Percentiles rank a stretch among this genome's conserved stretches.
Evolutionary conservation across 2,113 vertebrate genomes (phyloP).

Genomic region (Leptodactylus fuscus): DNA sequence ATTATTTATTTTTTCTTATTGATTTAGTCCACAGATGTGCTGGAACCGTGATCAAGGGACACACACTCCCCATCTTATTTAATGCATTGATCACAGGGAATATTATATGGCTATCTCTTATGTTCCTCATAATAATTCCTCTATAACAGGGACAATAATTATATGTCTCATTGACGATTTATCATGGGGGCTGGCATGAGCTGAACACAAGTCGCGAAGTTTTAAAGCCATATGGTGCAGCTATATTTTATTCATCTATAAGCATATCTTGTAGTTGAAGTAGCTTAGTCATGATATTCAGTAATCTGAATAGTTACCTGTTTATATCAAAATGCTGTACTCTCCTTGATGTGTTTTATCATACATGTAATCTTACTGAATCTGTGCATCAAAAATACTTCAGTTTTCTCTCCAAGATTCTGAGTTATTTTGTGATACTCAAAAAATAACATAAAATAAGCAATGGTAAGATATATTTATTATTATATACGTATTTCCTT

Average conservation of each 20-base stretch:
- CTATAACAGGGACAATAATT: conserved; percentile 53
- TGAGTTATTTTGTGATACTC: not conserved
- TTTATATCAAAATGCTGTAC: not conserved
- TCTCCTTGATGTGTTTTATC: not conserved
- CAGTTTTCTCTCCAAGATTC: not conserved
- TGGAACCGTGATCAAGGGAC: conserved; percentile 31
- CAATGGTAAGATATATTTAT: too few species aligned
- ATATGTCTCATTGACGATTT: conserved; percentile 51
- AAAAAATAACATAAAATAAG: too few species aligned
- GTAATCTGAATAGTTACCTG: not conserved
- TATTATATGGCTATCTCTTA: conserved; percentile 57
- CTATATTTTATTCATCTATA: conserved; percentile 29
- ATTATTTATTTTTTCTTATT: conserved; percentile 53
- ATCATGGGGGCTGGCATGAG: conserved; percentile 13
- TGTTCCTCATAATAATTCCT: conserved; percentile 59
- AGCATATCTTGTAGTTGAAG: not conserved
- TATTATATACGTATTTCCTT: too few species aligned
- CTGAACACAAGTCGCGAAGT: conserved; percentile 8
- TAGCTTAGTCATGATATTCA: not conserved
- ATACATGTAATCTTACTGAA: not conserved
- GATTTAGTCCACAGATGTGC: conserved; percentile 34
- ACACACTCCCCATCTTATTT: conserved; percentile 60
- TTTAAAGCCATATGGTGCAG: conserved; percentile 28
- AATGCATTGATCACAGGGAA: conserved; percentile 58
- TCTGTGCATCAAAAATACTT: not conserved